Evolutionary conservation across 1,140 invertebrate species (phyloP).

Genomic region (Aphidius gifuensis): DNA sequence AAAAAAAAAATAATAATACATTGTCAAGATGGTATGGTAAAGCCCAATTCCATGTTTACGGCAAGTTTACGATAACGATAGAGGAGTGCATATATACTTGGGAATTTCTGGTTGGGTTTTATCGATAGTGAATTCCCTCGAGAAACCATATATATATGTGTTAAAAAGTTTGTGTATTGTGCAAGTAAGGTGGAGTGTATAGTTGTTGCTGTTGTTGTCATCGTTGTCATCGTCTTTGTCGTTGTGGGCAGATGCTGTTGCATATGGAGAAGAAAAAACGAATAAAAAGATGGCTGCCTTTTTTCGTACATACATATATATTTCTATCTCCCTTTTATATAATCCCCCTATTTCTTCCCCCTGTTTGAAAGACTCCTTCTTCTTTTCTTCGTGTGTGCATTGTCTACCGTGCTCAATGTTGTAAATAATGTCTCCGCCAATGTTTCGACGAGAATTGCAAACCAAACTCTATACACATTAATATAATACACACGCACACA

Average conservation of each 20-base stretch:
- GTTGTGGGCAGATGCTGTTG: constrained; percentile 45
- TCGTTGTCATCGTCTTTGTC: constrained; percentile 11
- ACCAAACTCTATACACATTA: neutral
- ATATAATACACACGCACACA: too few species aligned
- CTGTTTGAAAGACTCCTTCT: constrained; percentile 4
- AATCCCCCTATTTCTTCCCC: neutral
- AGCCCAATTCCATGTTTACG: constrained; percentile 22
- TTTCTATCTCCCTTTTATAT: too few species aligned
- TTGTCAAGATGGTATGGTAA: neutral
- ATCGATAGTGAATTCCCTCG: constrained; percentile 16
- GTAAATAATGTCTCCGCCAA: constrained; percentile 53
- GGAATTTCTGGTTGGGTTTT: constrained; percentile 15
- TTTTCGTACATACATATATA: neutral
- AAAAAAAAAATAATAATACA: constrained; percentile 8
- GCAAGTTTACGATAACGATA: constrained; percentile 43
- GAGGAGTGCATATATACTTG: constrained; percentile 23
- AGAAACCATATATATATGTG: constrained; percentile 9
- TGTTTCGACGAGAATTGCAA: constrained; percentile 15
- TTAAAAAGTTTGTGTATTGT: neutral
- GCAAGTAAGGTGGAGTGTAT: constrained; percentile 15
- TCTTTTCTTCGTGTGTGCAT: constrained; percentile 36
- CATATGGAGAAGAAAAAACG: constrained; percentile 52
- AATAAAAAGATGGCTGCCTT: constrained; percentile 46
- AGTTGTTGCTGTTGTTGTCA: neutral
- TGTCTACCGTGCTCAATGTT: constrained; percentile 47